These are phyloP conservation scores for Phymorhynchus buccinoides DNA, from an alignment of 1,140 invertebrate genomes.

Conservation along the genomic window DNA sequence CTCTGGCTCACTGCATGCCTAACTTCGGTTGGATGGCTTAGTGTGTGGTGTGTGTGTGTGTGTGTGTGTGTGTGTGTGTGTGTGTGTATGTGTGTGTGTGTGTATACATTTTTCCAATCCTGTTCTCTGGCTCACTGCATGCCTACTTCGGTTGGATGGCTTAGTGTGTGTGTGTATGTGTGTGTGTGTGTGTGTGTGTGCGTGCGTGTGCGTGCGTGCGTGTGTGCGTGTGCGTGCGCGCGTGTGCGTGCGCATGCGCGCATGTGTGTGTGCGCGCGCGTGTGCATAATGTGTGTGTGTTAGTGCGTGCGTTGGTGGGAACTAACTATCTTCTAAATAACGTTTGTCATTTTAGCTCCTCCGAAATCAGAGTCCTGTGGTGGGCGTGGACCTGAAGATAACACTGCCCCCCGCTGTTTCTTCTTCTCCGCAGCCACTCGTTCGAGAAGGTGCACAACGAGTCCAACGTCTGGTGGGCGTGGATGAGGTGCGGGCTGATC, in stretches of 20 bases:
- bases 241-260: background rate
- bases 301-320: background rate
- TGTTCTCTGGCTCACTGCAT: background rate
- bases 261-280: background rate
- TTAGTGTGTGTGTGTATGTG: no score
- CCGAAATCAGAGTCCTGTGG: no score
- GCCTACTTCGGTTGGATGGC: no score
- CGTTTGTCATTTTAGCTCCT: background rate
- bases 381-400: background rate
- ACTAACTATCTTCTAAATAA: background rate
- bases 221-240: no score
- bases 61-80: background rate
- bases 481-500: conserved; percentile 55
- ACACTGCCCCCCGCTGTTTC: no score
- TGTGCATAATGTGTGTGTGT: background rate
- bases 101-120: background rate
- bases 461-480: conserved; percentile 57
- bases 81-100: background rate
- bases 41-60: background rate
- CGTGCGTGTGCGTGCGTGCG: no score
- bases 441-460: conserved; percentile 64
- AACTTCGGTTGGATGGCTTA: background rate
- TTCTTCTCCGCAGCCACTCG: conserved; percentile 59
- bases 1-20: no score
- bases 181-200: no score